These are phyloP conservation scores for Echinops telfairi DNA, from an alignment of 2,113 vertebrate genomes.

Conservation along the genomic window DNA sequence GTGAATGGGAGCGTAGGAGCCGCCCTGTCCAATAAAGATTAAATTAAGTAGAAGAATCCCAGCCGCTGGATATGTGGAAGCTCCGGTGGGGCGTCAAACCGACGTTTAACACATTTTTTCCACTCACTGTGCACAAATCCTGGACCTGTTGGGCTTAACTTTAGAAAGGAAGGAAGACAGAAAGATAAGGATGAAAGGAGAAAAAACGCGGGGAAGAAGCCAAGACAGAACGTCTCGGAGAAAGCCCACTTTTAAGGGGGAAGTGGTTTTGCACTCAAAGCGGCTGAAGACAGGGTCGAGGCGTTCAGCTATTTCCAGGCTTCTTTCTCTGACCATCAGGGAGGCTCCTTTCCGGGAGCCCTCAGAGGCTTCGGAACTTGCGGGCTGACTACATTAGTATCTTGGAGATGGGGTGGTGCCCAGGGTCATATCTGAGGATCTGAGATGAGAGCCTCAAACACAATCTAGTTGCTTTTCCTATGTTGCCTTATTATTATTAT, in stretches of 20 bases:
- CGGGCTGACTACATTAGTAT: background rate
- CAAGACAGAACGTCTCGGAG: background rate
- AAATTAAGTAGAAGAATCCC: conserved; percentile 88
- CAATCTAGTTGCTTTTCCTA: background rate
- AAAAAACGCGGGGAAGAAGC: background rate
- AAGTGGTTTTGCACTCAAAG: background rate
- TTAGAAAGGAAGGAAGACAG: conserved; percentile 53
- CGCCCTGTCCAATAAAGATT: conserved; percentile 83
- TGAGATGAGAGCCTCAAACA: background rate
- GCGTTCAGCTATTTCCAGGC: conserved; percentile 12
- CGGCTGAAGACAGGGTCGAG: background rate
- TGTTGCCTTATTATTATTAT: conserved; percentile 30
- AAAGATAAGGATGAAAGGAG: background rate
- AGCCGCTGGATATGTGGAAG: conserved; percentile 83
- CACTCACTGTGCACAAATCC: conserved; percentile 84
- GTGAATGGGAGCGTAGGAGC: conserved; percentile 77
- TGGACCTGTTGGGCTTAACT: conserved; percentile 64
- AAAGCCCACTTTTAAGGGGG: background rate
- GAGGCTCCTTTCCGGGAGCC: background rate
- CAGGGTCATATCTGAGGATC: background rate
- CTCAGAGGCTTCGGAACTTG: background rate
- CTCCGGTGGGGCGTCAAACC: conserved; percentile 85
- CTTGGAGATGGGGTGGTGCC: background rate
- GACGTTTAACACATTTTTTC: conserved; percentile 87
- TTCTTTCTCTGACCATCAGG: background rate